phyloP scores from a whole-genome alignment of 2,797 vertebrate species.

The Karalla daura region DNA sequence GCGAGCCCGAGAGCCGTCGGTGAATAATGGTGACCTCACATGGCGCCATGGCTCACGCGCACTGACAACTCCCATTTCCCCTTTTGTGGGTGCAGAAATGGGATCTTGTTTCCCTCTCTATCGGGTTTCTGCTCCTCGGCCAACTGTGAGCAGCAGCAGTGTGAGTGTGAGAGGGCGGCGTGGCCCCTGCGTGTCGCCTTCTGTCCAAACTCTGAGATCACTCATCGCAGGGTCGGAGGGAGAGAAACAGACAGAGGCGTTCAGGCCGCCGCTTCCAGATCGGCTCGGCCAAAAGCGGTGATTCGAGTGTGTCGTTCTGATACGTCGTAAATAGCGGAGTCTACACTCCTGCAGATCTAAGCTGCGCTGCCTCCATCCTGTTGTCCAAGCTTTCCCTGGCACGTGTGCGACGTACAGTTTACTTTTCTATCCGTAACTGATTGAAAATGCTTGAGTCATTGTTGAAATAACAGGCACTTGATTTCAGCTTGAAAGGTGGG shows the following conservation, averaged over 20 bases:
- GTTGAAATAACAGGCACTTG: no score
- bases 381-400: background rate
- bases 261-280: background rate
- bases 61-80: slow-evolving; percentile 34
- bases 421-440: no score
- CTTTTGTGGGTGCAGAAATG: slow-evolving; percentile 27
- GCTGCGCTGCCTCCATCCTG: background rate
- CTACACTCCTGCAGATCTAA: background rate
- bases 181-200: slow-evolving; percentile 21
- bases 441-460: no score
- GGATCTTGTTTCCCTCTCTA: slow-evolving; percentile 43
- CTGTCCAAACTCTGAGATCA: slow-evolving; percentile 13
- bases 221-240: background rate
- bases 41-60: slow-evolving; percentile 23
- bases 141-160: slow-evolving; percentile 19
- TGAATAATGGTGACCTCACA: slow-evolving; percentile 58
- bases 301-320: background rate
- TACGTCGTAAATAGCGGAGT: background rate
- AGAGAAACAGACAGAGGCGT: background rate
- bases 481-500: no score
- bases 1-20: slow-evolving; percentile 15
- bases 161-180: slow-evolving; percentile 20
- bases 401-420: no score
- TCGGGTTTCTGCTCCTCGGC: slow-evolving; percentile 31
- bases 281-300: background rate